Percentiles rank a stretch among this genome's conserved stretches.
phyloP scores from a whole-genome alignment of 2,797 vertebrate species.

The Tadarida brasiliensis region DNA sequence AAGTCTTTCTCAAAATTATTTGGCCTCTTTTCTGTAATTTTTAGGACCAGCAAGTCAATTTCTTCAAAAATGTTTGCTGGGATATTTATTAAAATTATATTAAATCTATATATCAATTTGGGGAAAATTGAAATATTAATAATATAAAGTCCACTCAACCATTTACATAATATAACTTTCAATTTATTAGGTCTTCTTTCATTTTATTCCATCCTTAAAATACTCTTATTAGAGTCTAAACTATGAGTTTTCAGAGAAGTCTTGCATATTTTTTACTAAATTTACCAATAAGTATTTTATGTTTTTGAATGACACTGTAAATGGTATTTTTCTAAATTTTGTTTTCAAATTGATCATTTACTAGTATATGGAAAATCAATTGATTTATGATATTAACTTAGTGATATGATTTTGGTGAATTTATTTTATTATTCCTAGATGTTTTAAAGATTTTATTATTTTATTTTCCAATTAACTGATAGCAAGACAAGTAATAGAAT shows the following conservation, averaged over 20 bases:
- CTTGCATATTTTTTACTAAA: not conserved
- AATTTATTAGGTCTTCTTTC: not conserved
- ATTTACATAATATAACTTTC: not conserved
- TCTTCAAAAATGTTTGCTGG: not conserved
- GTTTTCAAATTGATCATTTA: not conserved
- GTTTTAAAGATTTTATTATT: not conserved
- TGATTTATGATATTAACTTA: not conserved
- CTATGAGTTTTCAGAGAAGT: not conserved
- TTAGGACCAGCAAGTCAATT: not conserved
- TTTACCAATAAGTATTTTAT: not conserved
- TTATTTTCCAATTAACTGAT: not conserved
- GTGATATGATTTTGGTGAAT: not conserved
- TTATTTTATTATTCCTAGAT: not conserved
- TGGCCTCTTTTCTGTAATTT: not conserved
- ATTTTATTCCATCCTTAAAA: not conserved
- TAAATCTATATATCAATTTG: not conserved
- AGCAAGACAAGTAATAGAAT: not conserved
- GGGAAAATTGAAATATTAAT: not conserved
- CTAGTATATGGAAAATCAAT: not conserved
- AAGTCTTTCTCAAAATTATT: not conserved
- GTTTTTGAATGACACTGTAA: not conserved
- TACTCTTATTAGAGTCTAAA: not conserved
- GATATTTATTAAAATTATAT: not conserved
- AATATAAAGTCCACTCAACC: not conserved
- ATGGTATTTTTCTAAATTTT: not conserved